Evolutionary conservation across 2,888 invertebrate species (phyloP).

Genomic region (Griposia aprilina): DNA sequence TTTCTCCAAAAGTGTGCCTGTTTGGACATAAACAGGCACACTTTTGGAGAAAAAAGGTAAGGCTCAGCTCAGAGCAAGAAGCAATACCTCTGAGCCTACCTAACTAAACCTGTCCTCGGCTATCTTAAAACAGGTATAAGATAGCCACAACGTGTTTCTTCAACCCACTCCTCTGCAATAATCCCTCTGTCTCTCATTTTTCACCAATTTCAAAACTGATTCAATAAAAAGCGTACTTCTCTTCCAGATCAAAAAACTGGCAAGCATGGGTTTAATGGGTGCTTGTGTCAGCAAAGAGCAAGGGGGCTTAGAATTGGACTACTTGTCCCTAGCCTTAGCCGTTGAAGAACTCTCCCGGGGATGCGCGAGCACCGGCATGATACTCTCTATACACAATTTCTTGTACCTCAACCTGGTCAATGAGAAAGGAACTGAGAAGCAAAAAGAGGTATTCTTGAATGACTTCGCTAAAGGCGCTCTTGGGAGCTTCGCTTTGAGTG

Average conservation of each 20-base stretch:
- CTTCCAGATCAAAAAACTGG: conserved; percentile 92
- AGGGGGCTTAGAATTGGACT: conserved; percentile 93
- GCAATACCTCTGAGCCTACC: no score
- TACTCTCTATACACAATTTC: conserved; percentile 95
- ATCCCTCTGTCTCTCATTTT: background rate
- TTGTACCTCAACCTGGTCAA: conserved; percentile 93
- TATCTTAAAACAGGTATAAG: no score
- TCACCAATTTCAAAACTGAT: background rate
- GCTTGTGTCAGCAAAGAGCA: conserved; percentile 91
- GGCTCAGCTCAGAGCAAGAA: no score
- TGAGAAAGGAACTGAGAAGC: conserved; percentile 91
- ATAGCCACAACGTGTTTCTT: background rate
- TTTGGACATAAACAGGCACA: no score
- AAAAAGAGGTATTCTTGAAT: conserved; percentile 92
- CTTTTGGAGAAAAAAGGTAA: no score
- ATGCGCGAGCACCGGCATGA: conserved; percentile 94
- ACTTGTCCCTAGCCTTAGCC: conserved; percentile 93
- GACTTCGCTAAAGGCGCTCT: conserved; percentile 92
- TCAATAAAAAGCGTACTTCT: background rate
- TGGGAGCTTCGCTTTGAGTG: conserved; percentile 95
- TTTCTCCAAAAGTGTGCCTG: no score
- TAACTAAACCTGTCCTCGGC: background rate
- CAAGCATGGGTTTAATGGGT: conserved; percentile 93
- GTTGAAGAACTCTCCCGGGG: conserved; percentile 95
- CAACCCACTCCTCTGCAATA: background rate